These are phyloP conservation scores for Syngnathus floridae DNA, from an alignment of 2,113 vertebrate genomes.

Conservation along the genomic window DNA sequence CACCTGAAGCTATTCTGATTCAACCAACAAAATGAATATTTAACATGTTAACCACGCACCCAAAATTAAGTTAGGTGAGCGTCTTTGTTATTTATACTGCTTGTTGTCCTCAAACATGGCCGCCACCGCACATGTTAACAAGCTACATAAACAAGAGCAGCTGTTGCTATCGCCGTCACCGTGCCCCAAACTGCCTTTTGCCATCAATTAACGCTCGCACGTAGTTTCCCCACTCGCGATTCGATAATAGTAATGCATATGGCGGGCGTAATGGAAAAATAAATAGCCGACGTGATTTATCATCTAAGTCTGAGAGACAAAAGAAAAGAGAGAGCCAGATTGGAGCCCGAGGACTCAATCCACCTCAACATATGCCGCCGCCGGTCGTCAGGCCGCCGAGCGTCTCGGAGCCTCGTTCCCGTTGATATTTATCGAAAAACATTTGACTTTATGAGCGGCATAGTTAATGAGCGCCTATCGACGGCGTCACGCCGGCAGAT, in stretches of 20 bases:
- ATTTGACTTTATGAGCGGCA: conserved; percentile 71
- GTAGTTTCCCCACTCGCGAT: conserved; percentile 38
- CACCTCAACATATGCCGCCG: conserved; percentile 73
- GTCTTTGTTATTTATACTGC: conserved; percentile 41
- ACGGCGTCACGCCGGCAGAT: conserved; percentile 53
- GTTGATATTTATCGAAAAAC: conserved; percentile 73
- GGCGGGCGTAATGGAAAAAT: conserved; percentile 68
- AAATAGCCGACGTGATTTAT: conserved; percentile 71
- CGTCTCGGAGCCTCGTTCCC: conserved; percentile 61
- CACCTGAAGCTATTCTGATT: background rate
- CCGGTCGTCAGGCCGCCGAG: conserved; percentile 59
- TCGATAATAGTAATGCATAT: conserved; percentile 73
- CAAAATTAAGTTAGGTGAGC: conserved; percentile 43
- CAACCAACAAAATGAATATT: background rate
- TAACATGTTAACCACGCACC: background rate
- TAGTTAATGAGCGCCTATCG: conserved; percentile 64
- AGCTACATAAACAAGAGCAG: conserved; percentile 66
- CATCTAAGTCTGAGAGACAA: conserved; percentile 65
- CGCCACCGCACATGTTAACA: conserved; percentile 67
- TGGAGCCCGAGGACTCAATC: conserved; percentile 76
- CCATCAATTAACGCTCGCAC: conserved; percentile 62
- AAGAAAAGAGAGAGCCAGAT: conserved; percentile 61
- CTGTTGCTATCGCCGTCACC: conserved; percentile 63
- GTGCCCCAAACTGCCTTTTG: conserved; percentile 53
- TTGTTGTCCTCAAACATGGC: conserved; percentile 52